A percentile compares a stretch with the other conserved stretches of the same genome.
These are phyloP conservation scores for Bothrops jararaca DNA, from an alignment of 2,113 vertebrate genomes.

Conservation along the genomic window DNA sequence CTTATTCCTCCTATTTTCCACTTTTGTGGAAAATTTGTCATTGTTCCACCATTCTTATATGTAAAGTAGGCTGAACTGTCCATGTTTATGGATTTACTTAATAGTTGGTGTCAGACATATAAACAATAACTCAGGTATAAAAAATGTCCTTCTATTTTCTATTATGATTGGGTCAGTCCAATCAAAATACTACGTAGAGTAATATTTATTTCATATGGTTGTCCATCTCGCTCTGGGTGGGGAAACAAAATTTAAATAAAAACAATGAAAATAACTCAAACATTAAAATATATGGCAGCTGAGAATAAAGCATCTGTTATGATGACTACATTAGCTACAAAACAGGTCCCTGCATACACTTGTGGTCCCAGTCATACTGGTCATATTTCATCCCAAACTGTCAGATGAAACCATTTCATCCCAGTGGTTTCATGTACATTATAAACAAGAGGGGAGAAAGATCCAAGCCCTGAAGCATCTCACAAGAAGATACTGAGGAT, in stretches of 20 bases:
- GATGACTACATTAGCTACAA: background rate
- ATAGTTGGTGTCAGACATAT: background rate
- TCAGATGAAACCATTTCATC: background rate
- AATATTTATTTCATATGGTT: background rate
- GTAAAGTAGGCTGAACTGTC: background rate
- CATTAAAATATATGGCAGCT: background rate
- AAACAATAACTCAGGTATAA: background rate
- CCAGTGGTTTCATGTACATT: background rate
- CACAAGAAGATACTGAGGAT: background rate
- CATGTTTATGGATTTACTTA: background rate
- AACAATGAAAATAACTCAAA: background rate
- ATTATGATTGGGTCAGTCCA: background rate
- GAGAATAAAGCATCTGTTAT: background rate
- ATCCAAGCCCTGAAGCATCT: background rate
- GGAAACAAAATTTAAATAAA: background rate
- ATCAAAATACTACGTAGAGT: background rate
- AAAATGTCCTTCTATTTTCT: background rate
- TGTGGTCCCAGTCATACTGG: background rate
- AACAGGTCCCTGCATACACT: background rate
- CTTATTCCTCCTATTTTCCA: background rate
- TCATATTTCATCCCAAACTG: background rate
- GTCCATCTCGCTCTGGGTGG: background rate
- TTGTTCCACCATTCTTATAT: background rate
- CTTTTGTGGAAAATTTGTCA: background rate
- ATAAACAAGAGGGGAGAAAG: background rate